These are phyloP conservation scores for Drosophila lacteicornis DNA, from an alignment of 1,140 invertebrate species.

Conservation along the genomic window DNA sequence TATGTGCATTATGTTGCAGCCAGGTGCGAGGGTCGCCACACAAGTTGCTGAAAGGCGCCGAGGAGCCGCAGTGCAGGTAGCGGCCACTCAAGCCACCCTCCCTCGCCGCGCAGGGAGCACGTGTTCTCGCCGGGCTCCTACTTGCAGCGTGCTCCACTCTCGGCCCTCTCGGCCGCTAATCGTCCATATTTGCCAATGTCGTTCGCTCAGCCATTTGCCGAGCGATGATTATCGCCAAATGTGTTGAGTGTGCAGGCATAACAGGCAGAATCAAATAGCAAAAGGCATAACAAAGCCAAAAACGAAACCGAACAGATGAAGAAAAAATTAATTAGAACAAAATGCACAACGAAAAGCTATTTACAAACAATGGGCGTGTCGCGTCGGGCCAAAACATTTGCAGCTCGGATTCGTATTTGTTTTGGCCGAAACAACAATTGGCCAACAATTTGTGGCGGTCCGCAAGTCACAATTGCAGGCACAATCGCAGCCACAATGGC, in stretches of 20 bases:
- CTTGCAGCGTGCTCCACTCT: slow-evolving; percentile 19
- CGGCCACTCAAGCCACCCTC: slow-evolving; percentile 20
- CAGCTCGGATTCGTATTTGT: slow-evolving; percentile 74
- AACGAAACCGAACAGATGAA: slow-evolving; percentile 37
- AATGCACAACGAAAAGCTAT: slow-evolving; percentile 75
- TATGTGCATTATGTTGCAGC: slow-evolving; percentile 45
- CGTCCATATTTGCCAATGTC: slow-evolving; percentile 80
- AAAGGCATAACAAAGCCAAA: slow-evolving; percentile 31
- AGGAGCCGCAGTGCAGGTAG: background rate
- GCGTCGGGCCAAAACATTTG: slow-evolving; percentile 44
- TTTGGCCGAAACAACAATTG: slow-evolving; percentile 70
- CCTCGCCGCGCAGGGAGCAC: slow-evolving; percentile 15
- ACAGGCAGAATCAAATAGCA: slow-evolving; percentile 26
- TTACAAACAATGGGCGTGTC: slow-evolving; percentile 80
- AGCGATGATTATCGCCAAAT: slow-evolving; percentile 78
- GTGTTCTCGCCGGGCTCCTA: slow-evolving; percentile 22
- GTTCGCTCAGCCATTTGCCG: slow-evolving; percentile 52
- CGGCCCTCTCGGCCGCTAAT: slow-evolving; percentile 57
- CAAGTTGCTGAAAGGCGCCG: slow-evolving; percentile 29
- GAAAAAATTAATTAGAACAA: slow-evolving; percentile 82
- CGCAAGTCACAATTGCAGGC: slow-evolving; percentile 57
- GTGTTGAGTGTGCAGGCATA: slow-evolving; percentile 68
- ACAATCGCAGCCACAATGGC: slow-evolving; percentile 66
- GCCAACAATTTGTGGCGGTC: slow-evolving; percentile 75
- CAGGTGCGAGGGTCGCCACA: slow-evolving; percentile 54